Conservation (phyloP, 2,113 vertebrate genomes). For the Macaca mulatta region DNA sequence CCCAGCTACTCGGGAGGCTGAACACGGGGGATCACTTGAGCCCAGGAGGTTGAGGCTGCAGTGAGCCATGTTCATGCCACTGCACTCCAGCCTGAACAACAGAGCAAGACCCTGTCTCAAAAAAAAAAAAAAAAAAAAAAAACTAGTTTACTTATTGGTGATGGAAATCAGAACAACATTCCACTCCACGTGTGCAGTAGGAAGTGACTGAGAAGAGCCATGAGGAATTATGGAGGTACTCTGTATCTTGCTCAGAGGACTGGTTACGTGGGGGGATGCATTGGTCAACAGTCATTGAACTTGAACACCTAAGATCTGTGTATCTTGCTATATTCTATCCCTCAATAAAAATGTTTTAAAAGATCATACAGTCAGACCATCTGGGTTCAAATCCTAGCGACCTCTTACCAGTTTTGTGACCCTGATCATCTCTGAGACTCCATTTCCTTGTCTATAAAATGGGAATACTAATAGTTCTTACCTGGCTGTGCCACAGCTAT, state of each 20-base stretch:
- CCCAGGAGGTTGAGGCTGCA: too few relatives aligned
- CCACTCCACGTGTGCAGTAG: fast-evolving
- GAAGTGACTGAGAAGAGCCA: neutral
- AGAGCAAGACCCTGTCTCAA: too few relatives aligned
- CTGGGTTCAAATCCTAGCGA: neutral
- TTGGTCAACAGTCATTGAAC: neutral
- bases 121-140: too few relatives aligned
- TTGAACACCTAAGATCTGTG: neutral
- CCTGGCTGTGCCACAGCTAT: fast-evolving
- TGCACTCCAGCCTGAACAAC: too few relatives aligned
- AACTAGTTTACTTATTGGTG: neutral
- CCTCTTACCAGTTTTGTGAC: neutral
- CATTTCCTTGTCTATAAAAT: neutral
- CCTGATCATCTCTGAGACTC: neutral
- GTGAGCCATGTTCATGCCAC: too few relatives aligned
- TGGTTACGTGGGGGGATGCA: fast-evolving
- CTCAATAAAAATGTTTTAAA: neutral
- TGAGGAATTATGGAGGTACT: fast-evolving
- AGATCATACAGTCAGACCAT: neutral
- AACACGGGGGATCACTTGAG: too few relatives aligned
- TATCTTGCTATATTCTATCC: neutral
- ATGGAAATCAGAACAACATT: neutral
- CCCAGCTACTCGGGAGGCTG: too few relatives aligned
- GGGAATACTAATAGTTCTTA: neutral
- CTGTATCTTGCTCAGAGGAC: neutral